Evolutionary conservation across 2,888 invertebrate genomes (phyloP), one percentile per base, ranked within the genome.

Genomic region (Amiota communis): DNA sequence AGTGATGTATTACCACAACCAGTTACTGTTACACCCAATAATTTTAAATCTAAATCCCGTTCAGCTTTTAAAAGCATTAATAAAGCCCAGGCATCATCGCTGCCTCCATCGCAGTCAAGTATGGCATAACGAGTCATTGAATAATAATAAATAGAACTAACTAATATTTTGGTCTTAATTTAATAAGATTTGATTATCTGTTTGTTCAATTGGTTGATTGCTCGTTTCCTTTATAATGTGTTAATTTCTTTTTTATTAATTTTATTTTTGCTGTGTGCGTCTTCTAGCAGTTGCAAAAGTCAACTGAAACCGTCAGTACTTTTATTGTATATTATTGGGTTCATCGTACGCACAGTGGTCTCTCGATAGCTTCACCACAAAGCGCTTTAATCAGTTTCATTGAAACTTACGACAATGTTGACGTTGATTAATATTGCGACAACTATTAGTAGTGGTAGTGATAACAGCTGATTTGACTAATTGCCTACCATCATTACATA

Each of bases 1-100:
- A 95, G 90, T 1, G 88, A 88, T 0, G 95, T 94, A 84, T 96
- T 96, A 1, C 96, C 96, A 79, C 92, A 91, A 0, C 93, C 93
- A 70, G 95, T 95, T 48, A 83, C 84, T 0, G 95, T 95, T 1
- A 96, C 91, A 1, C 92, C 96, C 64, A 94, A 86, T 57, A 96
- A 75, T 48, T 77, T 70, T 11, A 87, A 70, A 12, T 79, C 69
- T 36, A 81, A 80, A 46, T 81, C 80, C 47, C 80, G 71, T 76
- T 93, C 92, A 1, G 92, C 92, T 68, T 91, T 89, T 1, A 93
- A 84, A 1, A 93, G 87, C 80, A 93, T 86, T 70, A 93, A 87
- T 57, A 94, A 80, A 0, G 93, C 93, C 86, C 92, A 90, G 46
- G 93, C 93, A 88, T 94, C 94, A 80, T 94, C 94, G 13, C 91